Percentiles rank a stretch among this genome's conserved stretches.
These are phyloP conservation scores for Drosophila maculinotata DNA, from an alignment of 2,888 invertebrate species.

Conservation along the genomic window DNA sequence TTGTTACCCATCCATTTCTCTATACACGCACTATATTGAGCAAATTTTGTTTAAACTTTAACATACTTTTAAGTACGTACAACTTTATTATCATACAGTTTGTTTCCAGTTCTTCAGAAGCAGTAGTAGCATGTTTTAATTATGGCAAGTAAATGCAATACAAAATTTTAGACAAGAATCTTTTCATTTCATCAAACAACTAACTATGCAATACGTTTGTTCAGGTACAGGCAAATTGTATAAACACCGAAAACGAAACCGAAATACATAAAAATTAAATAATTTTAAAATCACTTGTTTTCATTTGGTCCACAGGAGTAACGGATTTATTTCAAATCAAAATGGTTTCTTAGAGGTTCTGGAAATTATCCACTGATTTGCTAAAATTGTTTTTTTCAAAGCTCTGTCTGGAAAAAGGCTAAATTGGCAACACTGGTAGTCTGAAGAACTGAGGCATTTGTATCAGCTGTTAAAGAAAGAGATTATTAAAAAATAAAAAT, in stretches of 20 bases:
- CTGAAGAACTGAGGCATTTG: too few species aligned
- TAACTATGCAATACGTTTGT: constrained; percentile 54
- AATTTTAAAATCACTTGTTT: constrained; percentile 48
- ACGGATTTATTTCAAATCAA: not conserved
- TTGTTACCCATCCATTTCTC: constrained; percentile 60
- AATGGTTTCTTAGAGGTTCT: too few species aligned
- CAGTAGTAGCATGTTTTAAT: constrained; percentile 65
- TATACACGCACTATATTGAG: constrained; percentile 8
- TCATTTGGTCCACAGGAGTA: not conserved
- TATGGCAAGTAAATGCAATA: constrained; percentile 48
- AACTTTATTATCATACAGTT: constrained; percentile 38
- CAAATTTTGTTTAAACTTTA: constrained; percentile 50
- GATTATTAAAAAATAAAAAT: too few species aligned
- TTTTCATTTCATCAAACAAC: constrained; percentile 41
- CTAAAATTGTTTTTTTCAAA: too few species aligned
- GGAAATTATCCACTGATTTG: too few species aligned
- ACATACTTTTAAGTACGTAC: constrained; percentile 51
- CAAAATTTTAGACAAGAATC: constrained; percentile 51
- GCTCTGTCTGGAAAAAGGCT: not conserved
- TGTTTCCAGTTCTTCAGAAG: constrained; percentile 61
- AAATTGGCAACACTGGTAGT: not conserved
- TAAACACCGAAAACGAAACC: constrained; percentile 58
- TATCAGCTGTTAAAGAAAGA: not conserved
- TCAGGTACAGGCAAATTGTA: constrained; percentile 57
- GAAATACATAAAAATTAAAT: constrained; percentile 60